Evolutionary conservation across 2,888 invertebrate genomes (phyloP).

Genomic region (Pseudeuparius sepicola): DNA sequence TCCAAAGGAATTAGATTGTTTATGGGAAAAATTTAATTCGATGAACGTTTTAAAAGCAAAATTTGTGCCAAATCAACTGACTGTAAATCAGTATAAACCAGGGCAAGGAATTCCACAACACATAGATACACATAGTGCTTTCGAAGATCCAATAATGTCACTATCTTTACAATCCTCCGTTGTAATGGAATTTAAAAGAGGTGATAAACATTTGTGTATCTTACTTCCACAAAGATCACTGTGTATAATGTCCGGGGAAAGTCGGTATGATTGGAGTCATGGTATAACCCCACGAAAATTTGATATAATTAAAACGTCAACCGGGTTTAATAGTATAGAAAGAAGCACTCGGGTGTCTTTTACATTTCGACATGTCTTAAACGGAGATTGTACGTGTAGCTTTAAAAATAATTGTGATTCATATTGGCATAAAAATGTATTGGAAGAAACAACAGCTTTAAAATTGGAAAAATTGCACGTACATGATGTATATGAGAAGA

Average conservation of each 20-base stretch:
- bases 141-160: constrained; percentile 79
- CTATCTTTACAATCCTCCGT: constrained; percentile 73
- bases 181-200: constrained; percentile 81
- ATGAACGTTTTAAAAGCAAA: constrained; percentile 34
- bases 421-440: constrained; percentile 20
- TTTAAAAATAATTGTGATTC: constrained; percentile 63
- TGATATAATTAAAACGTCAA: constrained; percentile 54
- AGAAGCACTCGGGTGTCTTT: constrained; percentile 65
- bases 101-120: constrained; percentile 94
- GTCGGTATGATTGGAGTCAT: constrained; percentile 70
- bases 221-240: constrained; percentile 61
- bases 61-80: constrained; percentile 66
- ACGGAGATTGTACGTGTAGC: constrained; percentile 51
- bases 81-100: constrained; percentile 72
- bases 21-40: constrained; percentile 50
- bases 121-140: constrained; percentile 91
- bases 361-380: constrained; percentile 59
- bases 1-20: constrained; percentile 56
- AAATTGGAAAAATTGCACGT: constrained; percentile 67
- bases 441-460: constrained; percentile 39
- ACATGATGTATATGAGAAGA: constrained; percentile 84
- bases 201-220: constrained; percentile 49
- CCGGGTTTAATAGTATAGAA: constrained; percentile 42
- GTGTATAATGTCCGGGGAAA: constrained; percentile 68
- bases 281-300: constrained; percentile 77